Percentiles rank a stretch among this genome's conserved stretches.
Conservation (phyloP, 1,140 invertebrate genomes). For the Trinorchestia longiramus region DNA sequence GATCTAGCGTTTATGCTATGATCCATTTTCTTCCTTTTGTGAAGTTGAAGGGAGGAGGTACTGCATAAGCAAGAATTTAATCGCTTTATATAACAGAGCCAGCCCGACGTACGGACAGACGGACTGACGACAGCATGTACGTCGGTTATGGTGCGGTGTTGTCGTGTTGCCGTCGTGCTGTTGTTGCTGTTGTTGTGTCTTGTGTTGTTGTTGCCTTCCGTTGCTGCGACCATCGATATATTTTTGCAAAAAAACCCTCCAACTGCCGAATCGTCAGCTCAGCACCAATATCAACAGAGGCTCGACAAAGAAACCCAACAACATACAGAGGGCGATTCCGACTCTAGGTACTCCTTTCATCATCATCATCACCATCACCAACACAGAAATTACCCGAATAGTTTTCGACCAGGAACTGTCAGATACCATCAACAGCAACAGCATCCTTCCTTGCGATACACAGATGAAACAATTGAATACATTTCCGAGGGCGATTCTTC, state of each 20-base stretch:
- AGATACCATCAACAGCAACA: constrained; percentile 8
- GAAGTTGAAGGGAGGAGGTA: constrained; percentile 35
- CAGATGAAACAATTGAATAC: constrained; percentile 3
- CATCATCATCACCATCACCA: constrained; percentile 48
- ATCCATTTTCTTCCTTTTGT: constrained; percentile 34
- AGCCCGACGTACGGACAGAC: constrained; percentile 46
- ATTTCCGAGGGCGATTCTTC: not conserved
- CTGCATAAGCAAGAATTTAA: constrained; percentile 1
- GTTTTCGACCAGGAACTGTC: not conserved
- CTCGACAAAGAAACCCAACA: constrained; percentile 29
- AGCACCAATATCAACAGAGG: constrained; percentile 15
- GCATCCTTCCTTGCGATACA: not conserved
- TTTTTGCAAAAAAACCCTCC: constrained; percentile 31
- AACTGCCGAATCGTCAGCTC: not conserved
- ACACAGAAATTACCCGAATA: constrained; percentile 34
- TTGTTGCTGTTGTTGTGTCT: constrained; percentile 55
- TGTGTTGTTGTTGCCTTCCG: constrained; percentile 54
- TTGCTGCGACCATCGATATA: constrained; percentile 54
- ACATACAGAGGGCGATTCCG: constrained; percentile 3
- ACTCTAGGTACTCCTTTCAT: constrained; percentile 5
- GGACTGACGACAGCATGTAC: constrained; percentile 54
- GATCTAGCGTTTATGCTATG: constrained; percentile 36
- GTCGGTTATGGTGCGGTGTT: constrained; percentile 53
- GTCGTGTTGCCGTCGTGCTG: constrained; percentile 53
- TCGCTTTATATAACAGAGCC: constrained; percentile 15